These are phyloP conservation scores for Ammodytes marinus DNA, from an alignment of 2,113 vertebrate species.

Conservation along the genomic window DNA sequence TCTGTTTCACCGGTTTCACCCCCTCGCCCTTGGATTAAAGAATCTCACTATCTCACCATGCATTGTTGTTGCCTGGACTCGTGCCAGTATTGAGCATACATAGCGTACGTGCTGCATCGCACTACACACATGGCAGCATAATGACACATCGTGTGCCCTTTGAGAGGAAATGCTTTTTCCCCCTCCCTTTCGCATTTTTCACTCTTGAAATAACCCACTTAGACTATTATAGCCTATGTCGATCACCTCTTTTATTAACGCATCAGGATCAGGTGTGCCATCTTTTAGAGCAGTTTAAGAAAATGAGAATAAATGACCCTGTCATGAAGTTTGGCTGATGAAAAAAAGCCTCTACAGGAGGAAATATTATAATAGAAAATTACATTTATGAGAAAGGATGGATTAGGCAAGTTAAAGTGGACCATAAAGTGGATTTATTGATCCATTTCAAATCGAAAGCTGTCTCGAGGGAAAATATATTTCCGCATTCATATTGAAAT, in stretches of 20 bases:
- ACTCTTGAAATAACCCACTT: not conserved
- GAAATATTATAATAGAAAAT: no score
- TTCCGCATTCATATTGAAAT: not conserved
- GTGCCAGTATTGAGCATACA: conserved; percentile 16
- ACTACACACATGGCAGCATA: conserved; percentile 22
- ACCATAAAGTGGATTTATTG: not conserved
- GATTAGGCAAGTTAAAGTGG: no score
- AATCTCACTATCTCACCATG: not conserved
- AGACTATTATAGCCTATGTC: not conserved
- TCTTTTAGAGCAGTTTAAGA: not conserved
- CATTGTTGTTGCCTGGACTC: conserved; percentile 19
- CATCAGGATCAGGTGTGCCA: not conserved
- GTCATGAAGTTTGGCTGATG: not conserved
- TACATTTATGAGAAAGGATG: not conserved
- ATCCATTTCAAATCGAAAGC: not conserved
- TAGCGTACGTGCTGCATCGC: conserved; percentile 44
- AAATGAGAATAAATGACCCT: not conserved
- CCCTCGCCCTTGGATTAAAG: conserved; percentile 45
- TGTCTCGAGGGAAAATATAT: not conserved
- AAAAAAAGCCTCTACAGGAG: not conserved
- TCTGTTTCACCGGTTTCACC: conserved; percentile 43
- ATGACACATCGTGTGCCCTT: not conserved
- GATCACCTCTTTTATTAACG: not conserved
- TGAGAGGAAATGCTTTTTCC: not conserved
- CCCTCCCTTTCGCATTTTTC: accelerated